Base-by-base conservation (phyloP, 2,888 invertebrate genomes). In the Diaprepes abbreviatus region DNA sequence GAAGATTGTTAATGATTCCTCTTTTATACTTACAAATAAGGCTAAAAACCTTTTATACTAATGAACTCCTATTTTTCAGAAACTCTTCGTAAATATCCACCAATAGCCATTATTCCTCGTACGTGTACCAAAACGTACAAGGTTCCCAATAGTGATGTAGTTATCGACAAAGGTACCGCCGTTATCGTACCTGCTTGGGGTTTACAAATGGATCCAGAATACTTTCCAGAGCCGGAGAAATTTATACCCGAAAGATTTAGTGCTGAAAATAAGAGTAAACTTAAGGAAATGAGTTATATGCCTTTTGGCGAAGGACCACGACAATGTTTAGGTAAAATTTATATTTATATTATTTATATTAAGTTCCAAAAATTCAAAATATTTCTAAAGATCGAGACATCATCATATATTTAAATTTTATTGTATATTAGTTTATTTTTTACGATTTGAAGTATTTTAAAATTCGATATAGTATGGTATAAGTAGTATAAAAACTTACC, bases 221-320 rank as follows among this genome's bases (percentile, higher is more conserved):
- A 80, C 75, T 85, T 77, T 66, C 81, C 83, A 0, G 78, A 85
- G 45, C 85, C 85, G 0, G 75, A 81, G 19, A 78, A 77, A 68
- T 85, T 84, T 70, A 79, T 83, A 72, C 85, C 85, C 0, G 84
- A 84, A 55, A 75, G 84, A 63, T 84, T 84, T 50, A 38, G 17
- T 28, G 9, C 16, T 10, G 63, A 68, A 38, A 68, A 65, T 24
- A 65, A 48, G 12, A 10, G 10, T 33, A 57, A 65, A 17, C 66
- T 58, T 14, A 38, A 38, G 9, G 57, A 55, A n/a, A 50, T 36
- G 21, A 64, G 58, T 9, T 69, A 62, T 14, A 16, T 69, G 31
- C 64, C 69, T 2, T 69, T 69, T 59, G 69, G 69, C 10, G 69
- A 69, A 38, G 69, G 69, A 3, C 69, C 69, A n/a, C 50, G 69